Base-by-base conservation (phyloP, 1,140 invertebrate species). In the Papilio dardanus region DNA sequence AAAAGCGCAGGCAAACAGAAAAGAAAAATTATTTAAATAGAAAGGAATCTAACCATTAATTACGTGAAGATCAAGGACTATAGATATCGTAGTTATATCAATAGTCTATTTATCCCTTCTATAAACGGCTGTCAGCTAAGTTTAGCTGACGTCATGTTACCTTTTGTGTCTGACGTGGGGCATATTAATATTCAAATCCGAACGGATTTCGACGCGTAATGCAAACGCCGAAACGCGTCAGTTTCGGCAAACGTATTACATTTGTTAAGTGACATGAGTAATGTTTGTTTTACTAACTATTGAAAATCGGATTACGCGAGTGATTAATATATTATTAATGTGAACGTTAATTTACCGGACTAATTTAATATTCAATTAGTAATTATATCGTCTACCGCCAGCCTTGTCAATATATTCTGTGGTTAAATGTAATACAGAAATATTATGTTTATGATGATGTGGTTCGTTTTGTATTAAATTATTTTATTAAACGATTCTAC, bases 281-380 rank as follows among this genome's bases (percentile, higher is more conserved):
- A 62, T 62, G 24, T 28, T 28, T 62, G 24, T 62, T 62, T 30
- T 28, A 24, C 54, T 28, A 28, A 62, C 54, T 62, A 62, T 62
- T 62, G 54, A 62, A 62, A 62, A 24, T 54, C 50, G 10, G 50
- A 54, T 54, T 54, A 28, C 50, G 50, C 24, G 21, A 54, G 21
- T 54, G 50, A 54, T 54, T 54, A 28, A 54, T 54, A 54, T 21
- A 14, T 54, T 54, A 54, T 54, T 54, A 54, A 54, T 24, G n/a
- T n/a, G 50, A 24, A 16, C 21, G 50, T 24, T 54, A 54, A 28
- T 54, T 54, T 54, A 62, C 24, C 54, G 54, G 24, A 28, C 54
- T 62, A 62, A 62, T 62, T 62, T 62, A 62, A 28, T 62, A 28
- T 28, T 62, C 6, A 62, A 62, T 62, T 62, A 28, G 54, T 30